Conservation (phyloP, 2,888 invertebrate species). For the Priapulus caudatus region DNA sequence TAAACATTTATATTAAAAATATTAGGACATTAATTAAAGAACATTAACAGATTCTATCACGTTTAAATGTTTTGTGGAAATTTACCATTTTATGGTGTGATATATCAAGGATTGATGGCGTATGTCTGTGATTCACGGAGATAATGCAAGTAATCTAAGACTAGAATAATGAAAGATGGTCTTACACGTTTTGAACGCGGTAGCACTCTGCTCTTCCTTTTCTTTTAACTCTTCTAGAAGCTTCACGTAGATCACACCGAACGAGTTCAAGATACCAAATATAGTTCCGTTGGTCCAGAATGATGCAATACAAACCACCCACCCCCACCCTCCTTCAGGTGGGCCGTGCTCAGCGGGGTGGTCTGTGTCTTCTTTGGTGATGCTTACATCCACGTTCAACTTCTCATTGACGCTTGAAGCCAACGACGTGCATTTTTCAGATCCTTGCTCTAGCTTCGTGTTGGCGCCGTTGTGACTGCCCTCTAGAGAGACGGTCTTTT, state of each 20-base stretch:
- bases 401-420: too few species aligned
- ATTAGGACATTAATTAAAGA: slow-evolving; percentile 5
- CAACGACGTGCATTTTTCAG: too few species aligned
- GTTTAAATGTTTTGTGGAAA: slow-evolving; percentile 7
- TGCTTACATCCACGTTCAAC: too few species aligned
- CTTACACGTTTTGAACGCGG: slow-evolving; percentile 68
- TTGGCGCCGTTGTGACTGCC: too few species aligned
- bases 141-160: neutral
- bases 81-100: too few species aligned
- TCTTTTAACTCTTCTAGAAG: slow-evolving; percentile 50
- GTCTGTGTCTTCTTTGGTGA: too few species aligned
- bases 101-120: neutral
- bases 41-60: slow-evolving; percentile 4
- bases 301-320: slow-evolving; percentile 48
- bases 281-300: slow-evolving; percentile 79
- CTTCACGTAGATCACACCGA: slow-evolving; percentile 62
- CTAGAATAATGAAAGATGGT: too few species aligned
- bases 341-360: neutral
- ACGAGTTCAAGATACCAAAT: slow-evolving; percentile 80
- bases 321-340: slow-evolving; percentile 5
- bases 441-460: too few species aligned
- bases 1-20: slow-evolving; percentile 9
- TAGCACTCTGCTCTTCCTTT: slow-evolving; percentile 49
- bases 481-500: too few species aligned
- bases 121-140: neutral